Conservation (phyloP, 2,888 invertebrate genomes). For the Lordiphosa andalusiaca region DNA sequence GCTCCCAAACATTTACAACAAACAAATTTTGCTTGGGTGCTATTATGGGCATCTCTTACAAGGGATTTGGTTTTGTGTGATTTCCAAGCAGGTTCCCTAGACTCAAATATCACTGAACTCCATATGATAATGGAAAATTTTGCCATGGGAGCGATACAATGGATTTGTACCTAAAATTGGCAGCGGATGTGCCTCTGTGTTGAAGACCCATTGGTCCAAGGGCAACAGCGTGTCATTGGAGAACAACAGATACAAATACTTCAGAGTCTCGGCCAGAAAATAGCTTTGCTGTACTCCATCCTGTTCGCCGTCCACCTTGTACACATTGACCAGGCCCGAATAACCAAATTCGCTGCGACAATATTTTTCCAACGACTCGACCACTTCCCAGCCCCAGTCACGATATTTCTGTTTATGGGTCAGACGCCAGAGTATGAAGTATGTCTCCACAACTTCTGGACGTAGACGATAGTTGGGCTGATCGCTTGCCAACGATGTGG, state of each 20-base stretch:
- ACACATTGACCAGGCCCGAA: slow-evolving; percentile 96
- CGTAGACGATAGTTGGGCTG: slow-evolving; percentile 96
- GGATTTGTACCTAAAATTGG: slow-evolving; percentile 83
- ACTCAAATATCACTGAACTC: too few species aligned
- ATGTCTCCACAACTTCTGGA: slow-evolving; percentile 98
- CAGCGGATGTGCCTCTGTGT: slow-evolving; percentile 98
- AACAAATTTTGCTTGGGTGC: too few species aligned
- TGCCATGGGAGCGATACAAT: too few species aligned
- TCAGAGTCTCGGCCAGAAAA: slow-evolving; percentile 98
- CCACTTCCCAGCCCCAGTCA: slow-evolving; percentile 99
- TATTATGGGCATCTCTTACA: too few species aligned
- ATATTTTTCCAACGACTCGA: slow-evolving; percentile 94
- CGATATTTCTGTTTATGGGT: slow-evolving; percentile 97
- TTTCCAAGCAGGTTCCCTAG: too few species aligned
- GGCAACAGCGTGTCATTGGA: slow-evolving; percentile 94
- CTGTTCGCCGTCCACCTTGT: slow-evolving; percentile 89
- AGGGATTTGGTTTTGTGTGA: too few species aligned
- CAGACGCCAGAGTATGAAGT: slow-evolving; percentile 97
- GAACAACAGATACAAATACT: slow-evolving; percentile 98
- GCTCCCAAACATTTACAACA: too few species aligned
- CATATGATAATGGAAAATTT: too few species aligned
- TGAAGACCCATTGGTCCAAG: slow-evolving; percentile 98
- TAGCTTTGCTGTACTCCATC: slow-evolving; percentile 99
- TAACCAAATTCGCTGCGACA: slow-evolving; percentile 96
- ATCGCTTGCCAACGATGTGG: too few species aligned